Percentiles rank a stretch among this genome's conserved stretches.
Conservation (phyloP, 2,113 vertebrate genomes). For the Saimiri boliviensis region DNA sequence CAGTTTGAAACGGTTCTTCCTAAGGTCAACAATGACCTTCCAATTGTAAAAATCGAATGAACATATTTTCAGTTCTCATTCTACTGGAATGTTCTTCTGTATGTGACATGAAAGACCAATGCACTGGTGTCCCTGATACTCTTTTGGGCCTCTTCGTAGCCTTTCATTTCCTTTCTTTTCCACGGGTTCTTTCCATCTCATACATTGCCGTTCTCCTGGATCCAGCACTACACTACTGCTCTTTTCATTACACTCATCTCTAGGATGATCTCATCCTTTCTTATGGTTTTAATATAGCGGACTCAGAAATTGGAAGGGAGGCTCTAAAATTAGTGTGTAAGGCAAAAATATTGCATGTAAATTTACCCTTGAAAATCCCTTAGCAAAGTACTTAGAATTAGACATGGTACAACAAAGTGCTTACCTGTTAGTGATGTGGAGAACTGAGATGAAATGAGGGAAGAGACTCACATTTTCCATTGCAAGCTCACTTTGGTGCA, state of each 20-base stretch:
- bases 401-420: not conserved
- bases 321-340: not conserved
- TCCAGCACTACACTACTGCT: not conserved
- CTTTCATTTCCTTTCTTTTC: not conserved
- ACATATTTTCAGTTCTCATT: not conserved
- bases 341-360: not conserved
- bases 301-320: not conserved
- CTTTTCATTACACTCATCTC: not conserved
- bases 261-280: not conserved
- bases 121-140: no score
- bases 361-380: not conserved
- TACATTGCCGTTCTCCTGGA: not conserved
- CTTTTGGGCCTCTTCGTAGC: not conserved
- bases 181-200: not conserved
- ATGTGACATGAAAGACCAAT: not conserved
- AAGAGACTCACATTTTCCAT: not conserved
- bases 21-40: not conserved
- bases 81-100: not conserved
- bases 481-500: not conserved
- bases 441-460: not conserved
- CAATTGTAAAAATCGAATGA: not conserved
- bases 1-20: not conserved
- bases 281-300: not conserved
- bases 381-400: not conserved
- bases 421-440: not conserved